Evolutionary conservation across 2,888 invertebrate genomes (phyloP).

Genomic region (Heliothis peltigera): DNA sequence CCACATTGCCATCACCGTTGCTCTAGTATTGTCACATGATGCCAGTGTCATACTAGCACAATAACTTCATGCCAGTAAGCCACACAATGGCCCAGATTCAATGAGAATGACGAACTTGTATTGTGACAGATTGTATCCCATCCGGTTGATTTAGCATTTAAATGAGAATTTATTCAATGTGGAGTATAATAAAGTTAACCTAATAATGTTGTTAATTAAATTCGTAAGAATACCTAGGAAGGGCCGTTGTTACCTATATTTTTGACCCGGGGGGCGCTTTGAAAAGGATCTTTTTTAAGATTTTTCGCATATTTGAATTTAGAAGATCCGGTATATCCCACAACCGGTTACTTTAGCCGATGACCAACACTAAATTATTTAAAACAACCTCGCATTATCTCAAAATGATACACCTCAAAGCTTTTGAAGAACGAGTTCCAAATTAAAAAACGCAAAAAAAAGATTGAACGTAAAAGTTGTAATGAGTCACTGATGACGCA

Average conservation of each 20-base stretch:
- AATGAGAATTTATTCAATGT: slow-evolving; percentile 48
- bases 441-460: slow-evolving; percentile 39
- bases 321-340: not conserved
- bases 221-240: slow-evolving; percentile 13
- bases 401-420: slow-evolving; percentile 16
- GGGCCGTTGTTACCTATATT: too few species aligned
- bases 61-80: slow-evolving; percentile 48
- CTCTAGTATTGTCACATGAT: slow-evolving; percentile 27
- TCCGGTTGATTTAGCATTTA: slow-evolving; percentile 70
- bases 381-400: not conserved
- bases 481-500: slow-evolving; percentile 69
- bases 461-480: slow-evolving; percentile 59
- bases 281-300: not conserved
- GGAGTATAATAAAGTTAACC: slow-evolving; percentile 24
- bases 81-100: slow-evolving; percentile 72
- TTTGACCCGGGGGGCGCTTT: too few species aligned
- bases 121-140: slow-evolving; percentile 72
- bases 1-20: slow-evolving; percentile 36
- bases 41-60: slow-evolving; percentile 33
- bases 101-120: slow-evolving; percentile 62
- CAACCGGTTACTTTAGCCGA: not conserved
- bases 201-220: slow-evolving; percentile 44
- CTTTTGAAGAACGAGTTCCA: slow-evolving; percentile 33
- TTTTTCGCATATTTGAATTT: not conserved
- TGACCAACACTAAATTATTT: not conserved